Base-by-base conservation (phyloP, 2,888 invertebrate genomes). In the Troides helena region DNA sequence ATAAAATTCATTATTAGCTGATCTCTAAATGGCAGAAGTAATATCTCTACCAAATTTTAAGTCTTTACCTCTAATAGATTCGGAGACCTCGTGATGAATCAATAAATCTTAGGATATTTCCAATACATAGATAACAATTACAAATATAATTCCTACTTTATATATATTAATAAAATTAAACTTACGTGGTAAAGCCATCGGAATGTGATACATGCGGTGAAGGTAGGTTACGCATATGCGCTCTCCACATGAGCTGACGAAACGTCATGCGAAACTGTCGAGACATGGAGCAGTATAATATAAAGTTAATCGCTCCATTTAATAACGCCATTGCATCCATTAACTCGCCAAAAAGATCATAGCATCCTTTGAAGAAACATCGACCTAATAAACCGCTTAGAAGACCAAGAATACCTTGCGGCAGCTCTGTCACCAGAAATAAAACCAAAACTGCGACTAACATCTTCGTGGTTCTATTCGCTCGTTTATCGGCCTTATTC, bases 221-320 rank as follows among this genome's bases (percentile, higher is more conserved):
- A 72, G 93, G 85, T 89, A 95, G 95, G 69, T 94, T 93, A 23
- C 93, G 92, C 72, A 95, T 85, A 46, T 94, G 93, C 70, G 93
- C 94, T n/a, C 95, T 95, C 73, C 94, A 93, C 81, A 97, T 95
- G 78, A 97, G 87, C 80, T 95, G 94, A 17, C 95, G 93, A 83
- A 96, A 97, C 1, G 96, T 96, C 76, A 94, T 95, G 21, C 99
- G 94, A 86, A 99, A 99, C 93, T 98, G 98, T 73, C 97, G 94
- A 72, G 98, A 98, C 98, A 99, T 98, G 67, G 97, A 94, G 81
- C 98, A 98, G 85, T 98, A 99, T 60, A 99, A 93, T 68, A 98
- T 96, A 82, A 99, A 99, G 87, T 98, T 99, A 71, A 98, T 96
- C 0, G 98, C 97, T 12, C 98, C 97, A 86, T 98, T 99, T 77